Evolutionary conservation across 2,888 invertebrate species (phyloP).

Genomic region (Sipha maydis): DNA sequence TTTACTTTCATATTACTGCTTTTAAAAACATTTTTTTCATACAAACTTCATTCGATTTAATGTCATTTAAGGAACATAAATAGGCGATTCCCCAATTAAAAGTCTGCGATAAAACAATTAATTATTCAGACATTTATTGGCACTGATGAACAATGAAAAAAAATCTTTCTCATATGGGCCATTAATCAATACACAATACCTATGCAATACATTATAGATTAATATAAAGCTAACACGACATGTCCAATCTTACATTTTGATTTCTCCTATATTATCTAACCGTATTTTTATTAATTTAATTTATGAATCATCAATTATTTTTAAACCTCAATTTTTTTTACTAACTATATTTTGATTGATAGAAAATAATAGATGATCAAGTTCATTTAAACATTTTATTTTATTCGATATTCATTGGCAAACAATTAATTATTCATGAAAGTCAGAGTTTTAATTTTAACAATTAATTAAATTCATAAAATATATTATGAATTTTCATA

Average conservation of each 20-base stretch:
- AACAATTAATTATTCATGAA: no score
- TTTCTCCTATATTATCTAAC: neutral
- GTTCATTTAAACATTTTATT: no score
- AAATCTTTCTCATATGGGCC: neutral
- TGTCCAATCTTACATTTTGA: neutral
- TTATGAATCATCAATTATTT: no score
- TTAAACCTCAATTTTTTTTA: no score
- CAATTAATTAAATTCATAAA: no score
- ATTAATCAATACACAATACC: neutral
- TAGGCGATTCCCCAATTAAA: neutral
- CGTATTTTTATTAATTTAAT: neutral
- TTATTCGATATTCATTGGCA: no score
- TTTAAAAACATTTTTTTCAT: neutral
- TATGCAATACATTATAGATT: neutral
- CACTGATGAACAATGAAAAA: neutral
- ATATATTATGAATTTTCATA: no score
- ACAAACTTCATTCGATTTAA: neutral
- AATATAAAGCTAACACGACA: neutral
- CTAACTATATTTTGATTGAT: no score
- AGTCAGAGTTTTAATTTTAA: no score
- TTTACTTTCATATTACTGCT: neutral
- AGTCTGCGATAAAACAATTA: neutral
- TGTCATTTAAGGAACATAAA: constrained; percentile 1
- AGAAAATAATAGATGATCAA: no score
- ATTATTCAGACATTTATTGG: neutral